These are phyloP conservation scores for Helicolenus hilgendorfi DNA, from an alignment of 2,797 vertebrate species.

Conservation along the genomic window DNA sequence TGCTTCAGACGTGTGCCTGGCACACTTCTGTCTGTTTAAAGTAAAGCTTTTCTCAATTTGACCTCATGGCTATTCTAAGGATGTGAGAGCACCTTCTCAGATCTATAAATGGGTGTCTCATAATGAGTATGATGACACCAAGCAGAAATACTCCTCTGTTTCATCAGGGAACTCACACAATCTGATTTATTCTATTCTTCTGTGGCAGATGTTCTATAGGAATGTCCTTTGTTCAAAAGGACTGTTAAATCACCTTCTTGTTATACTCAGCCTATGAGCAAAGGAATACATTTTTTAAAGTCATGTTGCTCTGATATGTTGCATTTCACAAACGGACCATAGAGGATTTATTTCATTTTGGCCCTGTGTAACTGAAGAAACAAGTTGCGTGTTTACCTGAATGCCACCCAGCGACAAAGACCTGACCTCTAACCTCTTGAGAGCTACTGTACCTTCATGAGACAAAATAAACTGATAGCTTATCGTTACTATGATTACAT, in stretches of 20 bases:
- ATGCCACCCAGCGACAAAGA: not conserved
- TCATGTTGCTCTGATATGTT: not conserved
- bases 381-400: not conserved
- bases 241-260: constrained; percentile 36
- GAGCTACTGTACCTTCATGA: not conserved
- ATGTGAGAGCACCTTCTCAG: constrained; percentile 85
- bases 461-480: not conserved
- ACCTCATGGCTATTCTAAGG: constrained; percentile 87
- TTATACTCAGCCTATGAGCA: constrained; percentile 8
- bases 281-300: not conserved
- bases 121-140: constrained; percentile 87
- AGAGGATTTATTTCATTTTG: not conserved
- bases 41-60: constrained; percentile 72
- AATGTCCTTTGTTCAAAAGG: constrained; percentile 59
- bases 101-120: constrained; percentile 86
- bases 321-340: not conserved
- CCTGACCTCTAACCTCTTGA: not conserved
- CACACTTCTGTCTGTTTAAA: constrained; percentile 76
- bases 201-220: constrained; percentile 39
- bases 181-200: constrained; percentile 69
- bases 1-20: constrained; percentile 50
- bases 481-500: not conserved
- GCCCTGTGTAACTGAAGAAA: not conserved
- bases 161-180: constrained; percentile 76
- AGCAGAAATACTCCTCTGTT: constrained; percentile 81